These are phyloP conservation scores for Idaea dimidiata DNA, from an alignment of 2,888 invertebrate genomes.

Conservation along the genomic window DNA sequence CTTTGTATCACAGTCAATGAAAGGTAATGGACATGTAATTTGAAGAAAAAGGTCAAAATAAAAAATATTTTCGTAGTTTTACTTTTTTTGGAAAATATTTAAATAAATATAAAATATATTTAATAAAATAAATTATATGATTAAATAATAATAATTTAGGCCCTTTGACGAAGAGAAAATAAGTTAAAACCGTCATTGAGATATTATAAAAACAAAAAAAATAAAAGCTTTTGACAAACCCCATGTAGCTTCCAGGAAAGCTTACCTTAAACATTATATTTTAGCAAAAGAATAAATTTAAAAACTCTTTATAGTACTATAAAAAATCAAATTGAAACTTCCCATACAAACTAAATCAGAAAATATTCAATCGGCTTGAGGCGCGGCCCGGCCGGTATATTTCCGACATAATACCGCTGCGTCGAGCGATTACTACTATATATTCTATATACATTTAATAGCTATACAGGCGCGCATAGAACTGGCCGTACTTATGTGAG, in stretches of 20 bases:
- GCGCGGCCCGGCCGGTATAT: slow-evolving; percentile 78
- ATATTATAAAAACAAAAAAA: slow-evolving; percentile 42
- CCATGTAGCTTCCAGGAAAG: slow-evolving; percentile 69
- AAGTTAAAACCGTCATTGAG: slow-evolving; percentile 12
- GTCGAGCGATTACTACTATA: slow-evolving; percentile 82
- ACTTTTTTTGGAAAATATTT: not conserved
- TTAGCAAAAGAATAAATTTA: slow-evolving; percentile 66
- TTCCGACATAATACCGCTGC: slow-evolving; percentile 82
- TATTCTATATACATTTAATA: slow-evolving; percentile 82
- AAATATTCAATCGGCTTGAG: slow-evolving; percentile 74
- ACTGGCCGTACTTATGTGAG: slow-evolving; percentile 82
- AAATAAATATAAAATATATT: not conserved
- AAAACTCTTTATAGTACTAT: slow-evolving; percentile 63
- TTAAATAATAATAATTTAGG: not conserved
- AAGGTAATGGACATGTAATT: not conserved
- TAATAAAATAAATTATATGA: not conserved
- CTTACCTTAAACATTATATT: slow-evolving; percentile 68
- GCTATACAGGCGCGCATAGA: slow-evolving; percentile 82
- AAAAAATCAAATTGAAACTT: slow-evolving; percentile 74
- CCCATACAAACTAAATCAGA: slow-evolving; percentile 78
- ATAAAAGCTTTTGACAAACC: slow-evolving; percentile 44
- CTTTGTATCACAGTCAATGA: not conserved
- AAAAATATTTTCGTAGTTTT: not conserved
- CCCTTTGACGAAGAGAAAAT: not conserved
- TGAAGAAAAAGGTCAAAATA: not conserved